phyloP scores from a whole-genome alignment of 2,113 vertebrate genomes.

The Nothoprocta perdicaria region DNA sequence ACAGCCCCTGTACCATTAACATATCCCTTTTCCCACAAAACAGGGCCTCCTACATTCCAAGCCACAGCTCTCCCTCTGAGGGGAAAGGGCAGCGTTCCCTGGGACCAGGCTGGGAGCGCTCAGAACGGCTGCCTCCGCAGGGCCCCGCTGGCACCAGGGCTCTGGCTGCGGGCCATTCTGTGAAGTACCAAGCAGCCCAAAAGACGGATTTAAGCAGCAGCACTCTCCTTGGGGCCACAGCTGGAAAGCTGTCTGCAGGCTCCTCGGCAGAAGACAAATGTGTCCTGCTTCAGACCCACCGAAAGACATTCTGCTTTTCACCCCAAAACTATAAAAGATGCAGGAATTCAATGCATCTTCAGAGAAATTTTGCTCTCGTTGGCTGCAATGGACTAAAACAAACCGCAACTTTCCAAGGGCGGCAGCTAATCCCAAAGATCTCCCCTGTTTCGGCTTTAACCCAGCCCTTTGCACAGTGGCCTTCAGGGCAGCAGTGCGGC shows the following conservation, averaged over 20 bases:
- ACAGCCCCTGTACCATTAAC: neutral
- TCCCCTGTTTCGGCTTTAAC: neutral
- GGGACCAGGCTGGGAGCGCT: neutral
- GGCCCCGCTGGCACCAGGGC: slow-evolving; percentile 54
- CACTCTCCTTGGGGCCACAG: neutral
- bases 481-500: neutral
- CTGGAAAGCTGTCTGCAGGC: slow-evolving; percentile 4
- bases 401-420: neutral
- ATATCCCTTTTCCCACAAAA: slow-evolving; percentile 4
- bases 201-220: slow-evolving; percentile 12
- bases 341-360: neutral
- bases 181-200: slow-evolving; percentile 27
- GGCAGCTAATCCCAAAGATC: neutral
- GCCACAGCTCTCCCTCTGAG: slow-evolving; percentile 7
- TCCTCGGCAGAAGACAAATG: neutral
- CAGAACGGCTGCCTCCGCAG: neutral
- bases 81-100: slow-evolving; percentile 51
- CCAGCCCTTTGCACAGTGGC: neutral
- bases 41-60: slow-evolving; percentile 21
- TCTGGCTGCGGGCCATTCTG: slow-evolving; percentile 27
- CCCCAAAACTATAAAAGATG: neutral
- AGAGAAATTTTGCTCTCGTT: neutral
- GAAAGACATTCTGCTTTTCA: neutral
- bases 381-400: neutral
- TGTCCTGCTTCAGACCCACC: neutral